A percentile compares a stretch with the other conserved stretches of the same genome.
These are phyloP conservation scores for Anguilla pacifica DNA, from an alignment of 2,797 vertebrate genomes.

Conservation along the genomic window DNA sequence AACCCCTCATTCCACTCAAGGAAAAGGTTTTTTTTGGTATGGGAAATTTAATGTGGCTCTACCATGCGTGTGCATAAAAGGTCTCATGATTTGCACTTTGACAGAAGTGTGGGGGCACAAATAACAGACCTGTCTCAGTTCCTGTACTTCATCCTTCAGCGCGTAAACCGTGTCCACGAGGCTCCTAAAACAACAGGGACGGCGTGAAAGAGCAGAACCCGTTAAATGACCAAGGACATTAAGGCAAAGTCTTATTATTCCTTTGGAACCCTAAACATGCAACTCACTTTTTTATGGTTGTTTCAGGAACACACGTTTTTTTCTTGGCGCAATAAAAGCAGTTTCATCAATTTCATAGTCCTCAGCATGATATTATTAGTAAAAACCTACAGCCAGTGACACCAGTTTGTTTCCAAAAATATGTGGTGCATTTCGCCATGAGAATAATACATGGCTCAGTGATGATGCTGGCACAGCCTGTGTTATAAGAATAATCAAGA, in stretches of 20 bases:
- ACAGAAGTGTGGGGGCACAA: not conserved
- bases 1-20: not conserved
- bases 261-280: not conserved
- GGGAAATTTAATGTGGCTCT: not conserved
- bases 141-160: conserved; percentile 94
- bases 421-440: not conserved
- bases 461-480: not conserved
- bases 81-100: not conserved
- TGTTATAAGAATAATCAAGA: not conserved
- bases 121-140: conserved; percentile 82
- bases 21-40: not conserved
- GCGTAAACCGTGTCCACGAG: conserved; percentile 97
- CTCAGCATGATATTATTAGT: not conserved
- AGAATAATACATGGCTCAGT: not conserved
- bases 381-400: not conserved
- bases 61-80: not conserved
- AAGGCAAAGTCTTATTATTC: not conserved
- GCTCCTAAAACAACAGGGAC: conserved; percentile 76
- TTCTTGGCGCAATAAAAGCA: not conserved
- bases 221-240: not conserved
- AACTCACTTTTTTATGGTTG: not conserved
- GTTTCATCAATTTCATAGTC: not conserved
- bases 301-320: not conserved
- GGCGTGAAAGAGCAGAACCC: not conserved
- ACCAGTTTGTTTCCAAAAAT: not conserved